These are phyloP conservation scores for Steinernema hermaphroditum DNA, from an alignment of 2,888 invertebrate genomes.

Conservation along the genomic window DNA sequence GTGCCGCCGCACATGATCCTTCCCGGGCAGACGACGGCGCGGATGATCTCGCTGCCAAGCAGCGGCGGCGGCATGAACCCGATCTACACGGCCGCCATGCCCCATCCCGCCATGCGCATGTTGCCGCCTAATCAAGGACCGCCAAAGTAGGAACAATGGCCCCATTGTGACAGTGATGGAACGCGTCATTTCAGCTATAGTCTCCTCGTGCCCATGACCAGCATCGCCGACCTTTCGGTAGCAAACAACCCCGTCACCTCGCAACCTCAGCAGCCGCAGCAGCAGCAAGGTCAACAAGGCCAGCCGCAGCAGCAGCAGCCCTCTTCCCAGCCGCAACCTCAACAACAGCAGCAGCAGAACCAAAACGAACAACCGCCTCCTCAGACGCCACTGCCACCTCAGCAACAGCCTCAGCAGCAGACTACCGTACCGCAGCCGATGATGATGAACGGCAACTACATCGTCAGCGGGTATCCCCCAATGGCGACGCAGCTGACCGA, in stretches of 20 bases:
- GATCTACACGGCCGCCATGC: conserved; percentile 21
- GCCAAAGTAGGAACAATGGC: conserved; percentile 6
- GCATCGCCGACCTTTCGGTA: conserved; percentile 18
- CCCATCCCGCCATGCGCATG: conserved; percentile 7
- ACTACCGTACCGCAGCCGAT: conserved; percentile 17
- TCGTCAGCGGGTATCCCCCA: background rate
- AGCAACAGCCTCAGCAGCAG: conserved; percentile 30
- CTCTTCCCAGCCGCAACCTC: conserved; percentile 27
- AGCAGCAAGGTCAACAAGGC: conserved; percentile 28
- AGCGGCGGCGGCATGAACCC: background rate
- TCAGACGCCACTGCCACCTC: conserved; percentile 30
- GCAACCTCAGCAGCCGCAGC: conserved; percentile 40
- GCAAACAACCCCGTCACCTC: conserved; percentile 32
- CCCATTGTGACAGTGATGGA: background rate
- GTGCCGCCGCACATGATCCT: conserved; percentile 16
- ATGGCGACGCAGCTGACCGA: conserved; percentile 1
- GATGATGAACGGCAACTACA: conserved; percentile 23
- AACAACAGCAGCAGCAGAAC: conserved; percentile 6
- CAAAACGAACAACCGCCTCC: conserved; percentile 31
- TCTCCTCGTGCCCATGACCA: conserved; percentile 33
- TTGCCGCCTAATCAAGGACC: background rate
- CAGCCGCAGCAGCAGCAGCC: background rate
- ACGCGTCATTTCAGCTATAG: background rate
- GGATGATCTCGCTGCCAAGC: conserved; percentile 20
- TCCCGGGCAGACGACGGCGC: background rate